Conservation (phyloP, 2,888 invertebrate genomes). For the Xestia sexstrigata region DNA sequence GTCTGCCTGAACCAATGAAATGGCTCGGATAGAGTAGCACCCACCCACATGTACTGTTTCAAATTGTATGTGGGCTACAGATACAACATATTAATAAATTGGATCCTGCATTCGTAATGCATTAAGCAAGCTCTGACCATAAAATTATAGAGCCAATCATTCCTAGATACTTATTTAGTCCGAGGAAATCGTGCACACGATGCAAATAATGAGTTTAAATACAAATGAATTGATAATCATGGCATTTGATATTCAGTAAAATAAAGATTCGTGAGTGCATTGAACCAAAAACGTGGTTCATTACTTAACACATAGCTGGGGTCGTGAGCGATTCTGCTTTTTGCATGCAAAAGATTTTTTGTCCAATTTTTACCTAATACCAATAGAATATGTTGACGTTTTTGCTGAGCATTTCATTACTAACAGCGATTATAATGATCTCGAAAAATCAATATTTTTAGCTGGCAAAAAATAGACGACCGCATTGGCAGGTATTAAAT, state of each 20-base stretch:
- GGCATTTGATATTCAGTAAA: conserved; percentile 83
- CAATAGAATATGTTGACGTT: conserved; percentile 82
- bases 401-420: conserved; percentile 76
- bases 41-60: conserved; percentile 70
- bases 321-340: conserved; percentile 84
- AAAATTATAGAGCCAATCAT: conserved; percentile 63
- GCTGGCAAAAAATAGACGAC: conserved; percentile 70
- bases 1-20: conserved; percentile 74
- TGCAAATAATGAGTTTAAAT: conserved; percentile 78
- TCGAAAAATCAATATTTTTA: conserved; percentile 75
- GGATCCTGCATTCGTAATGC: conserved; percentile 64
- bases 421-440: conserved; percentile 76
- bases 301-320: conserved; percentile 84
- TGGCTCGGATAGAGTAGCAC: conserved; percentile 70
- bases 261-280: conserved; percentile 87
- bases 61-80: conserved; percentile 65
- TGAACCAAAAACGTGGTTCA: conserved; percentile 89
- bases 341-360: conserved; percentile 83
- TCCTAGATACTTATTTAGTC: conserved; percentile 59
- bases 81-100: conserved; percentile 62
- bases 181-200: conserved; percentile 75
- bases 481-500: conserved; percentile 68
- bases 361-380: conserved; percentile 79
- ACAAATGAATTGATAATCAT: conserved; percentile 84
- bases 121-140: conserved; percentile 46